phyloP scores from a whole-genome alignment of 2,797 vertebrate species.

The Hippopotamyrus pictus region DNA sequence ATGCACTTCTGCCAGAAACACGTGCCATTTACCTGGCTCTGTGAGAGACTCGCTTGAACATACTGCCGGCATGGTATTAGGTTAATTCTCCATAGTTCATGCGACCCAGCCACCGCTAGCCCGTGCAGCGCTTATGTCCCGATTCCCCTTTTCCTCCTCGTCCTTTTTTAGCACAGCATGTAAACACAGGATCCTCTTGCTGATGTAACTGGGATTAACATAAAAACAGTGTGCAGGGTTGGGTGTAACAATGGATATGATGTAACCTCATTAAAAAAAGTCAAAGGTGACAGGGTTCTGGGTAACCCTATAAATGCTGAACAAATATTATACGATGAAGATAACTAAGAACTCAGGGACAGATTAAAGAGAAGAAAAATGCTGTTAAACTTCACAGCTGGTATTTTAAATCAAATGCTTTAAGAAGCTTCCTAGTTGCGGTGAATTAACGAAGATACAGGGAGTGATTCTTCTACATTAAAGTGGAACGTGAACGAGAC shows the following conservation, averaged over 20 bases:
- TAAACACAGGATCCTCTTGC: not conserved
- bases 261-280: not conserved
- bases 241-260: not conserved
- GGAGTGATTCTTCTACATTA: not conserved
- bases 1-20: not conserved
- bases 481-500: not conserved
- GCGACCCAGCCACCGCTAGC: not conserved
- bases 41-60: slow-evolving; percentile 9
- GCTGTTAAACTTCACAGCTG: not conserved
- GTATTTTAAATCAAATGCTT: not conserved
- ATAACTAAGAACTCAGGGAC: not conserved
- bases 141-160: not conserved
- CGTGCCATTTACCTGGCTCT: slow-evolving; percentile 18
- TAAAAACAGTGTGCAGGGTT: not conserved
- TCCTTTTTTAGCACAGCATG: not conserved
- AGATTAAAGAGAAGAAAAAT: not conserved
- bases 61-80: not conserved
- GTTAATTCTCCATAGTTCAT: not conserved
- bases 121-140: not conserved
- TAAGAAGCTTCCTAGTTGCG: not conserved
- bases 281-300: not conserved
- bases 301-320: slow-evolving; percentile 8
- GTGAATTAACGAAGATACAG: not conserved
- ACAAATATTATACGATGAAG: not conserved
- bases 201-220: not conserved